Base-by-base conservation (phyloP, 1,140 invertebrate species). In the Physella acuta region DNA sequence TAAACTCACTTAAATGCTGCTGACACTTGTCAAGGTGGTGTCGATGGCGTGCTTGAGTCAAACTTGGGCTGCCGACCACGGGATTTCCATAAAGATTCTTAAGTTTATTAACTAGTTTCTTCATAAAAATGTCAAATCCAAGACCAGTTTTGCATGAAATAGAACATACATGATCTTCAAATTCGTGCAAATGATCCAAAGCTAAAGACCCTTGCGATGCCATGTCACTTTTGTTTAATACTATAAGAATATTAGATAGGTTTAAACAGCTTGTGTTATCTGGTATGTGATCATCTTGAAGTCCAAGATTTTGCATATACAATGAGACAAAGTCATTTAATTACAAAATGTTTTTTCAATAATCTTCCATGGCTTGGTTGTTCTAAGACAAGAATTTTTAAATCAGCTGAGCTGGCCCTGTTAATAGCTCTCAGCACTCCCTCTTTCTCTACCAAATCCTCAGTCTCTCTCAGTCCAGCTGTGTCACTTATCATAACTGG, bases 401-500 rank as follows among this genome's bases (percentile, higher is more conserved):
- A 34, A 36, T 67, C 64, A 36, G 64, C n/a, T n/a, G n/a, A n/a
- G 24, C 11, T 16, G 24, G 17, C 87, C 86, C 80, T 88, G 28
- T 85, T 76, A 60, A 88, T 79, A 33, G 93, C 91, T 82, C 92
- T 86, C 71, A 79, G 84, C 30, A 95, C 90, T 28, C 94, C 94
- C 86, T 94, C 92, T 52, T 85, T 81, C 85, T 96, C 94, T 14
- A 95, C 87, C 28, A 87, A 71, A 85, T 94, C 91, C 16, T 77
- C 74, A 20, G 85, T 77, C 16, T 85, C 82, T 63, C 91, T 87
- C 5, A 97, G 85, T 4, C 95, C 95, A 16, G 95, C 95, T 20
- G 95, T 97, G 79, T 97, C 95, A 49, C 89, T 88, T 68, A 97
- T 83, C 56, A 93, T 76, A 1, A 96, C 88, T 0, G 93, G 92